Percentiles rank a stretch among this genome's conserved stretches.
phyloP scores from a whole-genome alignment of 2,797 vertebrate species.

The Syngnathus acus region DNA sequence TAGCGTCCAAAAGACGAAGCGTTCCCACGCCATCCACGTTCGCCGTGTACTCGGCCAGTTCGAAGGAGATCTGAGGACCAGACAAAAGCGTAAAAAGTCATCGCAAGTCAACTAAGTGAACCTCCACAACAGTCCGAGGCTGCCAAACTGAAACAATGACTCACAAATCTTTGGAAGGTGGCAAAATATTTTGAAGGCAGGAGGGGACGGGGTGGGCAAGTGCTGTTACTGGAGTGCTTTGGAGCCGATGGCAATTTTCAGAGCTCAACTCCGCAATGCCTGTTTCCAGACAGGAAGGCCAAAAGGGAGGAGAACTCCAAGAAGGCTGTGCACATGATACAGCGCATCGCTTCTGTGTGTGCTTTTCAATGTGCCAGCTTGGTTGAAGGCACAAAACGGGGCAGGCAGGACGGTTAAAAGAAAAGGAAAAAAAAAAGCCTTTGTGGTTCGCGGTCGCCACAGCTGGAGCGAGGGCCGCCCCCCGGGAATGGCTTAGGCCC shows the following conservation, averaged over 20 bases:
- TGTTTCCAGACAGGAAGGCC: no score
- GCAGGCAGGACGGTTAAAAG: no score
- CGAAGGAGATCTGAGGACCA: slow-evolving; percentile 83
- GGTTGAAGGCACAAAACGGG: not conserved
- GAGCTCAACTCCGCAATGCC: no score
- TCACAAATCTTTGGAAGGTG: no score
- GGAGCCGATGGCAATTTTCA: no score
- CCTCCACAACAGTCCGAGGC: no score
- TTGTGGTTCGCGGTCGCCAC: not conserved
- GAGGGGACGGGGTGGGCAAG: no score
- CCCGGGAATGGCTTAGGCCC: not conserved
- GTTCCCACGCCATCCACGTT: slow-evolving; percentile 95
- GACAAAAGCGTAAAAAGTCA: not conserved
- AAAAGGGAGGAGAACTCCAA: no score
- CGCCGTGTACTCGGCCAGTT: slow-evolving; percentile 94
- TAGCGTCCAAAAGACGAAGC: slow-evolving; percentile 85
- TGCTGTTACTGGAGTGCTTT: no score
- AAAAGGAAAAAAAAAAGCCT: not conserved
- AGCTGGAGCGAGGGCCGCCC: not conserved
- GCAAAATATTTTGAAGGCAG: no score
- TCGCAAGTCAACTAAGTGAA: not conserved
- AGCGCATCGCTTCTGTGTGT: not conserved
- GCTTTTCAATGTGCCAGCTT: not conserved
- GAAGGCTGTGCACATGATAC: not conserved
- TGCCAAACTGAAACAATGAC: no score